A percentile compares a stretch with the other conserved stretches of the same genome.
These are phyloP conservation scores for Apteryx owenii DNA, from an alignment of 2,113 vertebrate species.

Conservation along the genomic window DNA sequence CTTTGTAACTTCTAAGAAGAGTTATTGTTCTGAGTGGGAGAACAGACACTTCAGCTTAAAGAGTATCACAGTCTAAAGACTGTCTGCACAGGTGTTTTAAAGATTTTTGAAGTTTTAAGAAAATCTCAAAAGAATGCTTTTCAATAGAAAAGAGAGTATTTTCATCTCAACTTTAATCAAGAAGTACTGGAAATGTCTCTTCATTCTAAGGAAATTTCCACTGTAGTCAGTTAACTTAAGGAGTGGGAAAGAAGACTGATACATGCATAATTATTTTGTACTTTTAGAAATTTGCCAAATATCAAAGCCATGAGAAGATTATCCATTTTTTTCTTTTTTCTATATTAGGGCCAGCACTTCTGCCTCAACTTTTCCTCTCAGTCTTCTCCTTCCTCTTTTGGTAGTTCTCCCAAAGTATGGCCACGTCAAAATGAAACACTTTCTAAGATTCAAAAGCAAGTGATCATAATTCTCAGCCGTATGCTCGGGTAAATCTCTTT, in stretches of 20 bases:
- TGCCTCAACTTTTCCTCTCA: not conserved
- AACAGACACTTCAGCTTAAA: not conserved
- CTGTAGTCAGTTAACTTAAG: not conserved
- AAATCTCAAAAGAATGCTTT: not conserved
- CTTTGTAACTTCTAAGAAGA: not conserved
- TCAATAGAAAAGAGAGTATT: not conserved
- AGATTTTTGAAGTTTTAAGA: not conserved
- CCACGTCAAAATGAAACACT: not conserved
- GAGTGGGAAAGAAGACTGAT: not conserved
- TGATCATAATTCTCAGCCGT: not conserved
- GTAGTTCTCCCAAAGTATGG: not conserved
- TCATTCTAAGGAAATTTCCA: not conserved
- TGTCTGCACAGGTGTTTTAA: not conserved
- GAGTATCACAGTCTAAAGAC: not conserved
- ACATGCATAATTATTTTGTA: rapidly evolving
- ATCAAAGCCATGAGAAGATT: not conserved
- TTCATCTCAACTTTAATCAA: not conserved
- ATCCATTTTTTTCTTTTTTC: not conserved
- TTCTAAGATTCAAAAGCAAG: not conserved
- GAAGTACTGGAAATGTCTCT: not conserved
- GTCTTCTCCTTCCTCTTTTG: not conserved
- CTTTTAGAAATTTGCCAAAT: not conserved
- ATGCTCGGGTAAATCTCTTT: not conserved
- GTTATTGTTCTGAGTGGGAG: not conserved
- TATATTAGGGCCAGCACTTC: not conserved